phyloP scores from a whole-genome alignment of 2,113 vertebrate species.

The Microtus ochrogaster region DNA sequence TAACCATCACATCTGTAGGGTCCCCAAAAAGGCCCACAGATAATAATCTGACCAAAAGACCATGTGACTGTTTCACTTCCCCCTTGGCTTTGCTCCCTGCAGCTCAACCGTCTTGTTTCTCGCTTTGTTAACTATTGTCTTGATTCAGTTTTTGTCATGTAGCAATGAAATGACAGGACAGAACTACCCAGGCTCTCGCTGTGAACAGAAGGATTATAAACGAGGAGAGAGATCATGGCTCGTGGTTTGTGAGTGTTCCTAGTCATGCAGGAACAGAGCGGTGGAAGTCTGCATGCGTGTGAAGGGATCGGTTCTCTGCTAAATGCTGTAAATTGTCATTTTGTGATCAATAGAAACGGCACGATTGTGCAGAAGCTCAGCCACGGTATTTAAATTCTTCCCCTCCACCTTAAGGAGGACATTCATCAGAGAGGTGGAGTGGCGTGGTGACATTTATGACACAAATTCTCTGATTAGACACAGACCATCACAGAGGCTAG shows the following conservation, averaged over 20 bases:
- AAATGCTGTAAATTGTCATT: conserved; percentile 54
- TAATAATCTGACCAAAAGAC: not conserved
- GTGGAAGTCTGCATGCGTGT: not conserved
- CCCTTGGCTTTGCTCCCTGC: not conserved
- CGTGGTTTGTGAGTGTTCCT: not conserved
- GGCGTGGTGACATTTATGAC: not conserved
- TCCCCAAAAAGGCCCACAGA: not conserved
- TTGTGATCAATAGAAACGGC: conserved; percentile 31
- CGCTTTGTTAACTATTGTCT: not conserved
- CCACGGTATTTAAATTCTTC: conserved; percentile 65
- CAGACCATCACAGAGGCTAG: not conserved
- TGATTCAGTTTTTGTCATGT: not conserved
- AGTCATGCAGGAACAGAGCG: not conserved
- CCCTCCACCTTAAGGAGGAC: conserved; percentile 2
- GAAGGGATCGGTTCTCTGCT: not conserved
- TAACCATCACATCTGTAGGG: not conserved
- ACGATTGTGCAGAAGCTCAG: not conserved
- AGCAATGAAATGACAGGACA: not conserved
- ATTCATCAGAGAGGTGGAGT: not conserved
- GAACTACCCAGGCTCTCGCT: not conserved
- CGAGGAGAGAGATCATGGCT: fast-evolving
- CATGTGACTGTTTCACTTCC: not conserved
- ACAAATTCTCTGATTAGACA: not conserved
- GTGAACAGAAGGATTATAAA: not conserved
- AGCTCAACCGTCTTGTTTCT: not conserved